Percentiles rank a stretch among this genome's conserved stretches.
Evolutionary conservation across 2,888 invertebrate genomes (phyloP).

Genomic region (Shargacucullia verbasci): DNA sequence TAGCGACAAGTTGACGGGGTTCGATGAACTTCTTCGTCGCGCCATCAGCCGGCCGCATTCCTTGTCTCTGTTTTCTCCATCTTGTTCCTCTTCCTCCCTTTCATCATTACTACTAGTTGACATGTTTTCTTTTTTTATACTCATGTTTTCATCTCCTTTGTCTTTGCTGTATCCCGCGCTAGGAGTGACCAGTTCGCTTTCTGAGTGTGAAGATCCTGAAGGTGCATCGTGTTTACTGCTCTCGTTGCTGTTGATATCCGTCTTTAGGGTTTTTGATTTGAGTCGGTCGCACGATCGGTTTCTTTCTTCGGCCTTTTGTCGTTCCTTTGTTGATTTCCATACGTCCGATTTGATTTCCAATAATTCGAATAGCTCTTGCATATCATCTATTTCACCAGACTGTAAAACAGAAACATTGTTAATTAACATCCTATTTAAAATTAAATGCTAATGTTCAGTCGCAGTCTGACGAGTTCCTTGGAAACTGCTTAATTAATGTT

Average conservation of each 20-base stretch:
- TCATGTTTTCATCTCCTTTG: slow-evolving; percentile 80
- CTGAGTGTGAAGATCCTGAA: slow-evolving; percentile 86
- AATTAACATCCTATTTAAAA: slow-evolving; percentile 25
- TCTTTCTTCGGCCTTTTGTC: slow-evolving; percentile 85
- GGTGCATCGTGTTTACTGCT: slow-evolving; percentile 87
- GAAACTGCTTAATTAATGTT: slow-evolving; percentile 43
- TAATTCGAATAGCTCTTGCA: slow-evolving; percentile 94
- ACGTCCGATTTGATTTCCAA: slow-evolving; percentile 95
- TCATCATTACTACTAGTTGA: slow-evolving; percentile 88
- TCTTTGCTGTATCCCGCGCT: slow-evolving; percentile 86
- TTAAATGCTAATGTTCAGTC: slow-evolving; percentile 28
- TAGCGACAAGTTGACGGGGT: slow-evolving; percentile 94
- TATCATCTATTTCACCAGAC: slow-evolving; percentile 94
- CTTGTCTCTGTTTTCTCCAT: slow-evolving; percentile 87
- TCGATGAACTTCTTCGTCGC: slow-evolving; percentile 92
- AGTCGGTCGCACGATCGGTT: slow-evolving; percentile 85
- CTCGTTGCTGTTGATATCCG: slow-evolving; percentile 87
- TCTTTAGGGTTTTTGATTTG: slow-evolving; percentile 83
- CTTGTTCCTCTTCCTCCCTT: slow-evolving; percentile 87
- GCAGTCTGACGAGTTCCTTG: slow-evolving; percentile 28
- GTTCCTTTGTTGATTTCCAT: slow-evolving; percentile 90
- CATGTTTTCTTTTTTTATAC: slow-evolving; percentile 87
- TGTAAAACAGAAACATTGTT: slow-evolving; percentile 74
- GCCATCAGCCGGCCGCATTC: slow-evolving; percentile 87
- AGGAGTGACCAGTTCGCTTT: slow-evolving; percentile 84